A percentile compares a stretch with the other conserved stretches of the same genome.
These are phyloP conservation scores for Magallana gigas DNA, from an alignment of 1,140 invertebrate genomes.

Conservation along the genomic window DNA sequence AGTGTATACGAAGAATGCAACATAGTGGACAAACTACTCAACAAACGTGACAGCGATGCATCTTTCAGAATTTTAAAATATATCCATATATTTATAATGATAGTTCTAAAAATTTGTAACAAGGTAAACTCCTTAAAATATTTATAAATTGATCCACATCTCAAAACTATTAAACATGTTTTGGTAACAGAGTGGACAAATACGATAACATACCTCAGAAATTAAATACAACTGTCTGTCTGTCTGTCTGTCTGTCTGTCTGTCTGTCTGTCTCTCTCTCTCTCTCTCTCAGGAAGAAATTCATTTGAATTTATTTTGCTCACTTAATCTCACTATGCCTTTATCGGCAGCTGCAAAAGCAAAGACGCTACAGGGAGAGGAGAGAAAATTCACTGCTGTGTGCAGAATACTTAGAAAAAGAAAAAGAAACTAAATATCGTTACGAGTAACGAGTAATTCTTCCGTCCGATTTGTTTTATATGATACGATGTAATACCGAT, in stretches of 20 bases:
- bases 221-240: too few relatives aligned
- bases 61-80: neutral
- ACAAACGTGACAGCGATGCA: neutral
- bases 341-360: slow-evolving; percentile 41
- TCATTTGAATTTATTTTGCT: neutral
- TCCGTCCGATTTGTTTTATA: too few relatives aligned
- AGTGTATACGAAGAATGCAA: neutral
- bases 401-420: slow-evolving; percentile 37
- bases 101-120: too few relatives aligned
- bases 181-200: neutral
- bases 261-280: too few relatives aligned
- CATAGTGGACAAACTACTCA: neutral
- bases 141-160: too few relatives aligned
- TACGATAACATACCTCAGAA: neutral
- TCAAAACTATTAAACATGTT: neutral
- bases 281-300: neutral
- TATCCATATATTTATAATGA: neutral
- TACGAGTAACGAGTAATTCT: too few relatives aligned
- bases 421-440: neutral
- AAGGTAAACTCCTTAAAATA: too few relatives aligned
- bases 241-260: too few relatives aligned
- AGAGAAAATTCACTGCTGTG: slow-evolving; percentile 1
- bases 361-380: slow-evolving; percentile 34
- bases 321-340: slow-evolving; percentile 27
- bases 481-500: too few relatives aligned